Percentiles rank a stretch among this genome's conserved stretches.
phyloP scores from a whole-genome alignment of 2,797 vertebrate species.

The Oophaga sylvatica region DNA sequence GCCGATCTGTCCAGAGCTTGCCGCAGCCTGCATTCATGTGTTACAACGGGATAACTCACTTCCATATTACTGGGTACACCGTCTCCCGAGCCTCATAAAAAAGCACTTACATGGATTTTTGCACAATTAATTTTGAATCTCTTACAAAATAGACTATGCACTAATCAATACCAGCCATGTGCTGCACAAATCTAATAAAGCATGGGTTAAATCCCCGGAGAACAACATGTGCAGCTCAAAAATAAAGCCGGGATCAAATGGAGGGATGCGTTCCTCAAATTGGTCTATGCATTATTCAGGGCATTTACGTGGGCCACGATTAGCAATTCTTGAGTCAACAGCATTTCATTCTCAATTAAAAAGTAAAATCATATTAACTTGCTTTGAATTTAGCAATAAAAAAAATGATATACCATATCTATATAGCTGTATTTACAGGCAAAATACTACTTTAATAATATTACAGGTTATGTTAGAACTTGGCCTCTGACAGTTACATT shows the following conservation, averaged over 20 bases:
- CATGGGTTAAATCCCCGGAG: conserved; percentile 62
- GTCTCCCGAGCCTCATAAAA: conserved; percentile 71
- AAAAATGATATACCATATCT: neutral
- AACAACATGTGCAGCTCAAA: conserved; percentile 63
- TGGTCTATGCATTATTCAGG: conserved; percentile 66
- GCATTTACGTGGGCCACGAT: conserved; percentile 59
- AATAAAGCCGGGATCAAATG: conserved; percentile 63
- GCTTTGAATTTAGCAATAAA: neutral
- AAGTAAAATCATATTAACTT: neutral
- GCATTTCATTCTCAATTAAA: neutral
- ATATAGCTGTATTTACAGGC: no score
- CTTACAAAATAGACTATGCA: conserved; percentile 65
- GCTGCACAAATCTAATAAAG: conserved; percentile 66
- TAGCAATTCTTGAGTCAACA: neutral
- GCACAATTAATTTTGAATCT: conserved; percentile 74
- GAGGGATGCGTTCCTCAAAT: conserved; percentile 65
- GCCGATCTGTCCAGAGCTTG: conserved; percentile 26
- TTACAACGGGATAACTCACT: conserved; percentile 54
- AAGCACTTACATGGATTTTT: conserved; percentile 71
- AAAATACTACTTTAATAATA: no score
- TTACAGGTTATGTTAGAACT: no score
- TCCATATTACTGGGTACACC: conserved; percentile 58
- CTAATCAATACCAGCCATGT: conserved; percentile 67
- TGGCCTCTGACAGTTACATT: no score
- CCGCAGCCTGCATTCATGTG: conserved; percentile 26